Percentiles rank a stretch among this genome's conserved stretches.
phyloP scores from a whole-genome alignment of 2,888 invertebrate species.

The Idaea straminata region DNA sequence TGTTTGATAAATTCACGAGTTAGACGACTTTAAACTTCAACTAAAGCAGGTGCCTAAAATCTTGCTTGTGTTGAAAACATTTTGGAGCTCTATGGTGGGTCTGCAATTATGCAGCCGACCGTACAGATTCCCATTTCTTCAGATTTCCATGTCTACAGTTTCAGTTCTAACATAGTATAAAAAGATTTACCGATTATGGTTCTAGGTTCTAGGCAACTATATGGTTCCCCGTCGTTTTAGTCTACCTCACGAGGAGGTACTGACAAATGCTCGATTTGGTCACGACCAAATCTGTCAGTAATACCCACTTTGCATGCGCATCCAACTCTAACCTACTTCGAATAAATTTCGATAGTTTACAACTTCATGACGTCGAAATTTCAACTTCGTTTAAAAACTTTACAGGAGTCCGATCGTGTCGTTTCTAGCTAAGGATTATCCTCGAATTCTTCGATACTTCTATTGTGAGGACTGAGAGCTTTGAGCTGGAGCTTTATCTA shows the following conservation, averaged over 20 bases:
- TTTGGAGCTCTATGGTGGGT: no score
- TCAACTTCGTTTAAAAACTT: background rate
- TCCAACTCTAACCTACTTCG: conserved; percentile 32
- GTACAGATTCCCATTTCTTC: no score
- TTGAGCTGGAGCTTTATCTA: background rate
- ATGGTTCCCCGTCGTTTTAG: background rate
- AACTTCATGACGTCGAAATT: conserved; percentile 10
- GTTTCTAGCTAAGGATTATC: background rate
- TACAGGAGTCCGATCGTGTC: background rate
- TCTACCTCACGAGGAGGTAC: no score
- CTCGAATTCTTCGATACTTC: background rate
- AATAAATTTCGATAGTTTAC: conserved; percentile 33
- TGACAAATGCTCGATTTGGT: no score
- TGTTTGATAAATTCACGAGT: no score
- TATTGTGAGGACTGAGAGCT: background rate
- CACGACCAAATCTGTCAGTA: conserved; percentile 47
- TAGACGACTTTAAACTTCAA: no score
- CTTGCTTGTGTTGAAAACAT: no score
- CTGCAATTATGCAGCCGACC: no score
- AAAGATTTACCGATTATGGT: background rate
- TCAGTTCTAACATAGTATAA: background rate
- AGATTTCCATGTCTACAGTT: no score
- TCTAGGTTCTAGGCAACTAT: background rate
- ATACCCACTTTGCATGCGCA: conserved; percentile 46
- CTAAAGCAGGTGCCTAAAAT: no score